Base-by-base conservation (phyloP, 2,113 vertebrate species). In the Cyanoderma ruficeps region DNA sequence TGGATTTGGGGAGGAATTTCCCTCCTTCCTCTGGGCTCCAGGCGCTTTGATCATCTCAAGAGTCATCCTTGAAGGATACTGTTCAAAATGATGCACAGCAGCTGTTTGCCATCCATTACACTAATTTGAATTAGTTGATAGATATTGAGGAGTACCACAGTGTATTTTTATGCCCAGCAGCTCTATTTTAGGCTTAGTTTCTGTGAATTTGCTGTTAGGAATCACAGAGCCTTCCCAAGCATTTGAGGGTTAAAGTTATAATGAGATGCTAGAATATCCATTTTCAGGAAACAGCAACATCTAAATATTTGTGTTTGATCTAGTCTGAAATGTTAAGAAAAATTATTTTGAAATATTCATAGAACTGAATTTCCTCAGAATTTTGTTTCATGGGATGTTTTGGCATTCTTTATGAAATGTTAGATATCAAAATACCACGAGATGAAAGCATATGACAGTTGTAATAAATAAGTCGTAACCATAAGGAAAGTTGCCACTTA, bases 241-340 rank as follows among this genome's bases (percentile, higher is more conserved):
- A 92, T 83, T 80, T 89, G 72, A 78, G 72, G 75, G 83, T 82
- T 95, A 67, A 92, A 84, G 47, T 82, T 87, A 18, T 64, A 81
- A 96, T 82, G 77, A 91, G 64, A 59, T 79, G 53, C 57, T 79
- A 52, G 87, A 90, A 42, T 68, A 71, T 61, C 65, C 0, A 0
- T 92, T 94, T 93, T 95, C 65, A 79, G 61, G 57, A 94, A 94
- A 91, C 87, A 96, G 84, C 94, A 87, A 44, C 89, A 79, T 72
- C 87, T 94, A 92, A 97, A 89, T 94, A 87, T 92, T 93, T 81
- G 68, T 63, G 76, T 96, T 97, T 96, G 94, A 97, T 97, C 86
- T 94, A 87, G 42, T 87, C 39, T 94, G 91, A 95, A 96, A 90
- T 70, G 83, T 84, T 24, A 69, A 89, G 75, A 81, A 87, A 53